These are phyloP conservation scores for Melanotaenia trifasciata DNA, from an alignment of 2,797 vertebrate species.

Conservation along the genomic window DNA sequence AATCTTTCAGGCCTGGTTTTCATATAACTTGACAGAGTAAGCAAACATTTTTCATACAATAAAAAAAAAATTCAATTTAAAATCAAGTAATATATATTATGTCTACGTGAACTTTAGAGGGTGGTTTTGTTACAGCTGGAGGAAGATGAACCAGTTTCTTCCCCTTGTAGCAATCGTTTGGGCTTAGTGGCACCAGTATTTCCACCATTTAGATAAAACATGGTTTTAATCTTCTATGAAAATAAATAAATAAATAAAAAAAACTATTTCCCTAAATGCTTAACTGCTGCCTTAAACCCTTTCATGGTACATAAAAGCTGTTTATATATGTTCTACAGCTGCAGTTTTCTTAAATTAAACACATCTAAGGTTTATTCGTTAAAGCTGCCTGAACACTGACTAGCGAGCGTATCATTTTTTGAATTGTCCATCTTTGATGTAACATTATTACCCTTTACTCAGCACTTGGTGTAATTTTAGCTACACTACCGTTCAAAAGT, in stretches of 20 bases:
- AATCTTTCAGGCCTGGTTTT: neutral
- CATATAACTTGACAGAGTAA: neutral
- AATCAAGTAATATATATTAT: neutral
- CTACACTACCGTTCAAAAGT: neutral
- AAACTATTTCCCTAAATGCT: neutral
- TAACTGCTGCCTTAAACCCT: neutral
- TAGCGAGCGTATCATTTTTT: no score
- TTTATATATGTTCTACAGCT: neutral
- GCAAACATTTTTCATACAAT: no score
- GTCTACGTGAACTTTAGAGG: neutral
- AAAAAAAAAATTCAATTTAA: no score
- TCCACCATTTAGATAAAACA: neutral
- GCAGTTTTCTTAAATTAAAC: slow-evolving; percentile 17
- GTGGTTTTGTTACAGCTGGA: neutral
- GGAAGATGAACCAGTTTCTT: neutral
- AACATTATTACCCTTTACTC: slow-evolving; percentile 22
- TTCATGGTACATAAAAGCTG: slow-evolving; percentile 4
- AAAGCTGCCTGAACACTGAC: neutral
- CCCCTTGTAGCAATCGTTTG: neutral
- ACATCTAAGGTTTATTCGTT: slow-evolving; percentile 22
- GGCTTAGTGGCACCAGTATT: neutral
- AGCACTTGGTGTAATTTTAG: slow-evolving; percentile 21
- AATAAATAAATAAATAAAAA: neutral
- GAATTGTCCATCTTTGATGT: slow-evolving; percentile 6
- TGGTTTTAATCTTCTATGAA: neutral